These are phyloP conservation scores for Nibea coibor DNA, from an alignment of 2,113 vertebrate species.

Conservation along the genomic window DNA sequence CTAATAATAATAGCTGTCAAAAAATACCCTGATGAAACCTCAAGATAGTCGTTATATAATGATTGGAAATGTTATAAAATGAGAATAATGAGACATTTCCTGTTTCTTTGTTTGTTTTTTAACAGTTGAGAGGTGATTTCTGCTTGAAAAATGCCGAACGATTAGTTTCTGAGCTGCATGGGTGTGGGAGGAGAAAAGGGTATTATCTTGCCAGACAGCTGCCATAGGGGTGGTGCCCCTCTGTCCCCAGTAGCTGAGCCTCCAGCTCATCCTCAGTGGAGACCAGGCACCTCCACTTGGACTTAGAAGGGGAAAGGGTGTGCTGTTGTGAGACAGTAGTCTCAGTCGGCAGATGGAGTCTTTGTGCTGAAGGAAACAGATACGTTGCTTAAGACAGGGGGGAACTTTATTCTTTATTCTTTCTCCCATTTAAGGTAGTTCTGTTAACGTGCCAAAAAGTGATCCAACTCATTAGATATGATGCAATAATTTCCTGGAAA, in stretches of 20 bases:
- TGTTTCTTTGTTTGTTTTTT: neutral
- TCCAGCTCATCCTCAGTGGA: neutral
- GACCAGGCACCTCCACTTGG: neutral
- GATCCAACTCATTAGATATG: neutral
- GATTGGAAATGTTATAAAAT: neutral
- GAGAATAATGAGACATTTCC: neutral
- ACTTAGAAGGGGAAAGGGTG: neutral
- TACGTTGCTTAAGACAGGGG: neutral
- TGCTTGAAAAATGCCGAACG: neutral
- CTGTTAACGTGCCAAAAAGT: neutral
- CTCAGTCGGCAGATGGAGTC: neutral
- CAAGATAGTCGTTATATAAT: neutral
- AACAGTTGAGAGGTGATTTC: neutral
- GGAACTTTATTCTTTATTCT: neutral
- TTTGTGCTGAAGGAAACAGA: neutral
- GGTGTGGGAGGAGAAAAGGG: neutral
- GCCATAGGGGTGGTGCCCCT: too few species aligned
- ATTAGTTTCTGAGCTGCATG: neutral
- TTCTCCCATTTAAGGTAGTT: neutral
- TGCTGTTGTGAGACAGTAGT: slow-evolving; percentile 1
- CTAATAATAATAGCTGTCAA: slow-evolving; percentile 4
- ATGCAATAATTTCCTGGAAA: neutral
- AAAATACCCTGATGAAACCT: neutral
- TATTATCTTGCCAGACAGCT: neutral
- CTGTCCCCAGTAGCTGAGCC: neutral